Evolutionary conservation across 35 echinoderm and acorn worm species (phyloP).

Genomic region (Ptychodera flava): DNA sequence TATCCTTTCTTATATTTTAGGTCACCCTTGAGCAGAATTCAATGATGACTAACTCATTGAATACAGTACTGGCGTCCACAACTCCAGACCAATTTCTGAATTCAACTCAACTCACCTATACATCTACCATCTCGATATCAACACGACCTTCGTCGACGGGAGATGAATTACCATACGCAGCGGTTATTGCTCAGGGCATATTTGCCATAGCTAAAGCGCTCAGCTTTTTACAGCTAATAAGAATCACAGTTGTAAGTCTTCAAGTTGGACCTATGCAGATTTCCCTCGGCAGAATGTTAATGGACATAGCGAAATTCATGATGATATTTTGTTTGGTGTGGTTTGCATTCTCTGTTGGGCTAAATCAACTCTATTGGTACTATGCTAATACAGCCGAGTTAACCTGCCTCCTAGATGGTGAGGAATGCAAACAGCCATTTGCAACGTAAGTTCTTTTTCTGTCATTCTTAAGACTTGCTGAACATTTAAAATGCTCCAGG

Average conservation of each 20-base stretch:
- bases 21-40: no score
- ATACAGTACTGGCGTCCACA: no score
- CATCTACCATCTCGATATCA: no score
- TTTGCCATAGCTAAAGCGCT: constrained; percentile 95
- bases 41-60: no score
- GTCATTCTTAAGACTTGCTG: not conserved
- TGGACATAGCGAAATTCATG: constrained; percentile 15
- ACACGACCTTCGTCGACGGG: no score
- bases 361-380: constrained; percentile 18
- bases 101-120: no score
- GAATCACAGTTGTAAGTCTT: constrained; percentile 69
- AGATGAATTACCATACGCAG: no score
- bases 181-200: constrained; percentile 67
- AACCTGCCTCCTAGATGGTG: not conserved
- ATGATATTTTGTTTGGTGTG: constrained; percentile 13
- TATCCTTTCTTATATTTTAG: no score
- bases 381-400: not conserved
- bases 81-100: no score
- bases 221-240: constrained; percentile 82
- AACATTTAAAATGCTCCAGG: not conserved
- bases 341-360: constrained; percentile 18
- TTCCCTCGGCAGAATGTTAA: not conserved
- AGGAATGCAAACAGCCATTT: not conserved
- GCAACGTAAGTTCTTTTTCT: constrained; percentile 7
- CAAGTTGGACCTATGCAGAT: constrained; percentile 21